phyloP scores from a whole-genome alignment of 2,113 vertebrate species.

The Menura novaehollandiae region DNA sequence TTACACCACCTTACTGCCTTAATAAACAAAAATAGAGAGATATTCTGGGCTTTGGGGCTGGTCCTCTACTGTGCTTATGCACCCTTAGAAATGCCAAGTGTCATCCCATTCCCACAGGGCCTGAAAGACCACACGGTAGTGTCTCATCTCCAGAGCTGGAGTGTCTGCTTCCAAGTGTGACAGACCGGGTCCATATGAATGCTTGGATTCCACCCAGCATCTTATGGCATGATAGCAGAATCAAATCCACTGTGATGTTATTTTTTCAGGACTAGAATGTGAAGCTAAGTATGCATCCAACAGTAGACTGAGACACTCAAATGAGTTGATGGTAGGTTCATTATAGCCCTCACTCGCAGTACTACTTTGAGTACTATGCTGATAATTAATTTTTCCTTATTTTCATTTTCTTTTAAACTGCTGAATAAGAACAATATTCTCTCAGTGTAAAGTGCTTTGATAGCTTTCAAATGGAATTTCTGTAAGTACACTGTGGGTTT shows the following conservation, averaged over 20 bases:
- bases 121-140: not conserved
- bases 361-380: not conserved
- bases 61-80: not conserved
- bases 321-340: not conserved
- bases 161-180: not conserved
- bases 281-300: not conserved
- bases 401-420: not conserved
- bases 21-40: not conserved
- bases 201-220: not conserved
- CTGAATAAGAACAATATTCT: not conserved
- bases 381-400: not conserved
- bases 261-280: not conserved
- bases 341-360: not conserved
- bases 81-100: not conserved
- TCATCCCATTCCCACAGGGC: not conserved
- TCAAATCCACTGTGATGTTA: not conserved
- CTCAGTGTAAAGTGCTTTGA: not conserved
- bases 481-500: not conserved
- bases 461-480: not conserved
- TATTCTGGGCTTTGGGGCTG: not conserved
- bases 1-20: not conserved
- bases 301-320: not conserved
- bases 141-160: not conserved
- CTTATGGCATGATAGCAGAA: not conserved
- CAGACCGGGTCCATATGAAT: not conserved